phyloP scores from a whole-genome alignment of 2,888 invertebrate genomes.

The Gnatocerus cornutus region DNA sequence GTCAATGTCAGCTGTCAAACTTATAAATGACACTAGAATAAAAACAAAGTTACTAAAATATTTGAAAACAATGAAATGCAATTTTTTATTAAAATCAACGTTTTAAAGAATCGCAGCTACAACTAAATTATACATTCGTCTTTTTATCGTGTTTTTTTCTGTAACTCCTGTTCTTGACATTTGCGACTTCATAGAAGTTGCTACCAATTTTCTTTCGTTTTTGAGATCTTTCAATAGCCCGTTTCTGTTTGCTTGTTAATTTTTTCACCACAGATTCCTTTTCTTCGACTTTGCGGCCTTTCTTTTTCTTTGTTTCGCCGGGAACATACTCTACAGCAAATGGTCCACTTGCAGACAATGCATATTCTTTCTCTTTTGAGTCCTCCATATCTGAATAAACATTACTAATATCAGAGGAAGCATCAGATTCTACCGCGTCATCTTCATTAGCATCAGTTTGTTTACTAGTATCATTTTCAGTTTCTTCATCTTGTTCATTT shows the following conservation, averaged over 20 bases:
- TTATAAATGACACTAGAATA: not conserved
- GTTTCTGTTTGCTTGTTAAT: constrained; percentile 84
- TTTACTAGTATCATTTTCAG: constrained; percentile 63
- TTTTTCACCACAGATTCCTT: constrained; percentile 69
- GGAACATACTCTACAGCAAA: constrained; percentile 71
- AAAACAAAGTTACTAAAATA: not conserved
- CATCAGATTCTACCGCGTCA: constrained; percentile 60
- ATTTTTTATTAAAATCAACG: not conserved
- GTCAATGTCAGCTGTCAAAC: constrained; percentile 8
- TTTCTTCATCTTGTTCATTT: constrained; percentile 61
- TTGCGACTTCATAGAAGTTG: constrained; percentile 91
- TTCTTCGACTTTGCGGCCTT: constrained; percentile 53
- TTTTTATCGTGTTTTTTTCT: constrained; percentile 73
- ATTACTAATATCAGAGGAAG: constrained; percentile 72
- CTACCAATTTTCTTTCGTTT: constrained; percentile 89
- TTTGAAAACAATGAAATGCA: not conserved
- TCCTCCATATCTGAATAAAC: constrained; percentile 81
- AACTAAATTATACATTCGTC: not conserved
- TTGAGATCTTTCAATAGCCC: constrained; percentile 82
- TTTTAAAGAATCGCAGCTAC: not conserved
- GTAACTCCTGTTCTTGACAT: constrained; percentile 91
- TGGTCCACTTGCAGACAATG: constrained; percentile 68
- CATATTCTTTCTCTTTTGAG: constrained; percentile 71
- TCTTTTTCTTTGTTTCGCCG: constrained; percentile 52
- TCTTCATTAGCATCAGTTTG: constrained; percentile 71